Percentiles rank a stretch among this genome's conserved stretches.
Conservation (phyloP, 1,140 invertebrate species). For the Zaprionus capensis region DNA sequence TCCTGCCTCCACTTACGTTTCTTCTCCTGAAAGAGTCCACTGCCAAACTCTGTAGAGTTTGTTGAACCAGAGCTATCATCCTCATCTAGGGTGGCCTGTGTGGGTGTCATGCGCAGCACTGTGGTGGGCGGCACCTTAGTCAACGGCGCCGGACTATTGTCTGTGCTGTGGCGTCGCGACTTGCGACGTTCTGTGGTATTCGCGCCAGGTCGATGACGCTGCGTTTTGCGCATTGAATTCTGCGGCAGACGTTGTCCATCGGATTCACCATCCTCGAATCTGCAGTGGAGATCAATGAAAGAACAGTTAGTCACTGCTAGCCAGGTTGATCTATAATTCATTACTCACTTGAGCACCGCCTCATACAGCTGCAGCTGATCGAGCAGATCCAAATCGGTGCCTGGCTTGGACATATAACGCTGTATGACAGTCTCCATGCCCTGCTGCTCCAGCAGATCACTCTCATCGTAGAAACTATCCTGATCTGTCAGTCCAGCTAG, state of each 20-base stretch:
- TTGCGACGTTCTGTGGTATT: slow-evolving; percentile 89
- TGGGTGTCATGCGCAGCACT: slow-evolving; percentile 69
- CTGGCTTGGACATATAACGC: slow-evolving; percentile 96
- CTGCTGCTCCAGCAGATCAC: slow-evolving; percentile 97
- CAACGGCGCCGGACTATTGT: slow-evolving; percentile 86
- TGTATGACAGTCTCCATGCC: slow-evolving; percentile 97
- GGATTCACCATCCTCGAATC: slow-evolving; percentile 83
- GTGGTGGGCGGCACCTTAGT: slow-evolving; percentile 73
- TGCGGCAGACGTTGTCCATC: slow-evolving; percentile 87
- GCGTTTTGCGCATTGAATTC: slow-evolving; percentile 91
- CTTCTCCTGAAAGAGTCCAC: slow-evolving; percentile 73
- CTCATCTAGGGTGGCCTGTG: slow-evolving; percentile 80
- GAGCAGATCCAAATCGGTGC: slow-evolving; percentile 96
- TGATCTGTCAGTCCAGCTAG: slow-evolving; percentile 98
- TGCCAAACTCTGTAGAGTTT: slow-evolving; percentile 77
- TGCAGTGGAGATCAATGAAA: not conserved
- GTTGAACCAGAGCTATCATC: slow-evolving; percentile 84
- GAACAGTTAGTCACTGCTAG: slow-evolving; percentile 51
- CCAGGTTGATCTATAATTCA: slow-evolving; percentile 87
- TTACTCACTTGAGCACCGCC: slow-evolving; percentile 93
- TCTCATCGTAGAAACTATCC: slow-evolving; percentile 99
- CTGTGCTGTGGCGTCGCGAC: slow-evolving; percentile 90
- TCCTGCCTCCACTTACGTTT: slow-evolving; percentile 56
- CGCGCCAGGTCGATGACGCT: slow-evolving; percentile 88
- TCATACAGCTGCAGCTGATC: slow-evolving; percentile 98